phyloP scores from a whole-genome alignment of 2,888 invertebrate species.

The Eupithecia exiguata region DNA sequence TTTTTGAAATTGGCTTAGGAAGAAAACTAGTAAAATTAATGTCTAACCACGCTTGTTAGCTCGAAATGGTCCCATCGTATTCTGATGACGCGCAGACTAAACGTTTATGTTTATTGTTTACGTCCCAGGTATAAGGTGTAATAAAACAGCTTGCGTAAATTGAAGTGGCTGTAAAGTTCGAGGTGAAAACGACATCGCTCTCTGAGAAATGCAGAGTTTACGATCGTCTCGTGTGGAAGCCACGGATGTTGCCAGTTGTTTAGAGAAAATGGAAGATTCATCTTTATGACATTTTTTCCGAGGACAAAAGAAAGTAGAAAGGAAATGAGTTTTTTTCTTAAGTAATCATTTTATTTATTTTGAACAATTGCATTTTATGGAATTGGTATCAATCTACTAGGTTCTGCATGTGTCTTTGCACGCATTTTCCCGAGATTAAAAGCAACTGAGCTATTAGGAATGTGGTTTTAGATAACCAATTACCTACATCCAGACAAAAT shows the following conservation, averaged over 20 bases:
- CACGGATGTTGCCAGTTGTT: neutral
- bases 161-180: constrained; percentile 3
- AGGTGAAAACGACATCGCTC: constrained; percentile 5
- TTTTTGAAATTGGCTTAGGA: neutral
- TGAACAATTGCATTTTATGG: too few species aligned
- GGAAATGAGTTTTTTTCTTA: neutral
- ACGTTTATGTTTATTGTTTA: neutral
- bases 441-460: too few species aligned
- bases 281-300: neutral
- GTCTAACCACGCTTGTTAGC: neutral
- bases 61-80: neutral
- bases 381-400: too few species aligned
- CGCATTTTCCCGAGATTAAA: too few species aligned
- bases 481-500: too few species aligned
- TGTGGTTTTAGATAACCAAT: too few species aligned
- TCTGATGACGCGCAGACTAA: neutral
- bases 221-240: neutral
- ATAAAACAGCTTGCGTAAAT: constrained; percentile 10
- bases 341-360: too few species aligned
- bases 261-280: neutral
- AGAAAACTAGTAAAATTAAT: neutral
- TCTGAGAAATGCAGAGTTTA: constrained; percentile 1
- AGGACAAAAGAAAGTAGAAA: neutral
- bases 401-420: too few species aligned
- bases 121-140: neutral